Conservation (phyloP, 2,797 vertebrate species). For the Enteromius fasciolatus region DNA sequence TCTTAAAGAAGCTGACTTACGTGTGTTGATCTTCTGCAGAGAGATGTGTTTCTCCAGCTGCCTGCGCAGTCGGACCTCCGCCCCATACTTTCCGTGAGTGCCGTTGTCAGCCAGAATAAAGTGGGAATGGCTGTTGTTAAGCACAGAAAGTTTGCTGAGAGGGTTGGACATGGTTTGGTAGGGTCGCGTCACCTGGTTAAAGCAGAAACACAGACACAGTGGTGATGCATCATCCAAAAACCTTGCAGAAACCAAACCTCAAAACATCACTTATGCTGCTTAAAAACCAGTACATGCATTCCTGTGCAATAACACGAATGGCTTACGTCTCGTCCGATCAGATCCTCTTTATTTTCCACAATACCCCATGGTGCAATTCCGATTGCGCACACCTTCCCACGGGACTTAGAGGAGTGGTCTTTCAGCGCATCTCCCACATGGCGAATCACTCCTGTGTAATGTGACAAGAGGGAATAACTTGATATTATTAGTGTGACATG, state of each 20-base stretch:
- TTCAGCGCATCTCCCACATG: conserved; percentile 97
- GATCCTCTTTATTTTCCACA: conserved; percentile 95
- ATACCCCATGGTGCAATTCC: conserved; percentile 98
- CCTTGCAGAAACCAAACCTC: neutral
- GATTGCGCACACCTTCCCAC: conserved; percentile 93
- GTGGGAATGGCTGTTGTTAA: conserved; percentile 95
- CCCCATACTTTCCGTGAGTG: conserved; percentile 92
- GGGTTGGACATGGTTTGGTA: conserved; percentile 98
- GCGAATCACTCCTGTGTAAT: conserved; percentile 88
- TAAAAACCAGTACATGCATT: neutral
- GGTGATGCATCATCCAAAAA: neutral
- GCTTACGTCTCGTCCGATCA: conserved; percentile 94
- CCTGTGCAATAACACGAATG: neutral
- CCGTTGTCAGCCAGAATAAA: conserved; percentile 96
- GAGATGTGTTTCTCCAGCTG: conserved; percentile 97
- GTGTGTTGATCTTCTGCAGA: conserved; percentile 96
- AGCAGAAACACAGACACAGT: conserved; percentile 9
- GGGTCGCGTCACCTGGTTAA: conserved; percentile 84
- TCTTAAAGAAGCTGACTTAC: conserved; percentile 75
- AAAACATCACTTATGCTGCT: neutral
- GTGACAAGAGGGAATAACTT: neutral
- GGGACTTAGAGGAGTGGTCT: conserved; percentile 96
- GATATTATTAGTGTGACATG: neutral
- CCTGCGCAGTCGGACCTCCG: conserved; percentile 90
- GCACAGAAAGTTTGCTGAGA: conserved; percentile 92